Percentiles rank a stretch among this genome's conserved stretches.
phyloP scores from a whole-genome alignment of 2,888 invertebrate genomes.

The Camptogramma bilineatum region DNA sequence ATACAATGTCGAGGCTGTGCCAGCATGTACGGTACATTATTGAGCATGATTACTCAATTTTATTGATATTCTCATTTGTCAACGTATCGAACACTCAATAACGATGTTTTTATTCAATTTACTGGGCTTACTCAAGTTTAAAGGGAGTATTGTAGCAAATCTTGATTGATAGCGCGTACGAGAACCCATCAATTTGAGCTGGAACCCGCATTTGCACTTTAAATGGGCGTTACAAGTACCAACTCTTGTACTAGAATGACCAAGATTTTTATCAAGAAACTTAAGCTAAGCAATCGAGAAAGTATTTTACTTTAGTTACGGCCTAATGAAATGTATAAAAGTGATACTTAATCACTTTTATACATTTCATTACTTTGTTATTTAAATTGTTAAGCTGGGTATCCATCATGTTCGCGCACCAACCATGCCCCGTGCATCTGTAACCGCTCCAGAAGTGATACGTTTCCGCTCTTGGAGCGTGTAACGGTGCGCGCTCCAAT shows the following conservation, averaged over 20 bases:
- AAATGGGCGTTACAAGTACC: slow-evolving; percentile 52
- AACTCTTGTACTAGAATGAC: slow-evolving; percentile 41
- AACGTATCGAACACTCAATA: slow-evolving; percentile 42
- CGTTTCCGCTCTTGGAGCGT: no score
- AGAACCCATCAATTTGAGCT: slow-evolving; percentile 69
- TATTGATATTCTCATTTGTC: slow-evolving; percentile 39
- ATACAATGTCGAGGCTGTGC: neutral
- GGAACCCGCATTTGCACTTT: slow-evolving; percentile 70
- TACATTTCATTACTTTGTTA: no score
- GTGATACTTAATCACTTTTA: no score
- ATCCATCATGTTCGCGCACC: no score
- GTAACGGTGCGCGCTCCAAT: no score
- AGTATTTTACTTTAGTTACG: no score
- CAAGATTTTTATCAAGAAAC: neutral
- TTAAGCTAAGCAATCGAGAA: neutral
- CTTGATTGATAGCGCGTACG: slow-evolving; percentile 78
- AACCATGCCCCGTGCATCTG: no score
- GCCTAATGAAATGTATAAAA: no score
- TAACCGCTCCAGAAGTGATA: no score
- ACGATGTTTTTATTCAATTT: slow-evolving; percentile 75
- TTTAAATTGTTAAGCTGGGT: no score
- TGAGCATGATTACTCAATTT: slow-evolving; percentile 3
- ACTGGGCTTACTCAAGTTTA: slow-evolving; percentile 64
- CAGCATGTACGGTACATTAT: neutral
- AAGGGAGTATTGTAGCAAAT: slow-evolving; percentile 69